These are phyloP conservation scores for Pluvialis apricaria DNA, from an alignment of 2,113 vertebrate genomes.

Conservation along the genomic window DNA sequence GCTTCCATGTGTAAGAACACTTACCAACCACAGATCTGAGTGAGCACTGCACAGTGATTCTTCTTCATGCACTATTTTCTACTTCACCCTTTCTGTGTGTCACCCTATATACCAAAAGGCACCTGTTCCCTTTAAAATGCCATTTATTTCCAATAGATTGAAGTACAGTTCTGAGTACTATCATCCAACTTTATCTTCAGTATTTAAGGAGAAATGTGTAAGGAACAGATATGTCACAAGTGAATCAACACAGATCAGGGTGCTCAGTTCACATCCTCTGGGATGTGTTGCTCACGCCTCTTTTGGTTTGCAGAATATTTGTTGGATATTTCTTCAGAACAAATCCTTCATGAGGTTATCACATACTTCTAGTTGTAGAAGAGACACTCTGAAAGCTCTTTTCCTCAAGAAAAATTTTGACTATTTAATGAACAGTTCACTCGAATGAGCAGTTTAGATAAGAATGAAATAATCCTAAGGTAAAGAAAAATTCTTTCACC, in stretches of 20 bases:
- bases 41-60: not conserved
- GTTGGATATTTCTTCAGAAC: not conserved
- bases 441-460: not conserved
- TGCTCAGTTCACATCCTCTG: not conserved
- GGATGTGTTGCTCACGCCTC: not conserved
- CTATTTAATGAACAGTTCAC: not conserved
- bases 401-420: not conserved
- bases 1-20: not conserved
- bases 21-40: not conserved
- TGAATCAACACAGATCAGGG: not conserved
- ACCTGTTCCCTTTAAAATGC: not conserved
- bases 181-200: not conserved
- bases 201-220: not conserved
- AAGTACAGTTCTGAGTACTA: not conserved
- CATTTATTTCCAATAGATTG: not conserved
- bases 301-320: not conserved
- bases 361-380: not conserved
- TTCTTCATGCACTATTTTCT: not conserved
- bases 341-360: not conserved
- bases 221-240: not conserved
- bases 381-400: not conserved
- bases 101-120: not conserved
- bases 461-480: not conserved
- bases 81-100: not conserved
- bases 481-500: not conserved